Evolutionary conservation across 1,140 invertebrate species (phyloP).

Genomic region (Anoplophora glabripennis): DNA sequence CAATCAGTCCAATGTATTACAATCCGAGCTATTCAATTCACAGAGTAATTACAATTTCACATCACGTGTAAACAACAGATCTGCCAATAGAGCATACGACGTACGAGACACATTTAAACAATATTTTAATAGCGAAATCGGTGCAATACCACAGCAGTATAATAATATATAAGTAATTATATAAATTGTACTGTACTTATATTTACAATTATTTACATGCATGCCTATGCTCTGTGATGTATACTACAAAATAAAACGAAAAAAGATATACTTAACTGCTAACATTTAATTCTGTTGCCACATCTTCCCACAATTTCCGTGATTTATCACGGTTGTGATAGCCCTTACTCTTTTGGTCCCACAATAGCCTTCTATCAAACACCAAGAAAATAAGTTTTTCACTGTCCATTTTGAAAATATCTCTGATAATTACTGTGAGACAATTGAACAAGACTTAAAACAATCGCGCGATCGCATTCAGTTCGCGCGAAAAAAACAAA

Average conservation of each 20-base stretch:
- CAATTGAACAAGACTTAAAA: conserved; percentile 3
- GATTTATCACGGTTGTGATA: conserved; percentile 1
- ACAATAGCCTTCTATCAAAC: too few species aligned
- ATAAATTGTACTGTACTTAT: conserved; percentile 5
- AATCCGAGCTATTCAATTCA: background rate
- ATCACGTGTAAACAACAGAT: conserved; percentile 11
- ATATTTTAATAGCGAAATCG: conserved; percentile 15
- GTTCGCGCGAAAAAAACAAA: conserved; percentile 15
- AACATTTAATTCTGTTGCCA: background rate
- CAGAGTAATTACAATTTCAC: conserved; percentile 11
- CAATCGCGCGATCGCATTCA: background rate
- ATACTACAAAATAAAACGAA: conserved; percentile 1
- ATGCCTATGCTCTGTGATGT: conserved; percentile 13
- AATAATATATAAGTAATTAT: background rate
- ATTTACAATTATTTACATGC: conserved; percentile 7
- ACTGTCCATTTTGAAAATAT: background rate
- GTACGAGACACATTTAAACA: conserved; percentile 16
- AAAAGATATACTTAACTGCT: conserved; percentile 3
- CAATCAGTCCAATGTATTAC: conserved; percentile 14
- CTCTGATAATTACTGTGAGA: conserved; percentile 4
- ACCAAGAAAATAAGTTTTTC: too few species aligned
- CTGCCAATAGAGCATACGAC: conserved; percentile 15
- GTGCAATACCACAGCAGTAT: background rate
- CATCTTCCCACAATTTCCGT: background rate
- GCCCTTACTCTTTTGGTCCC: too few species aligned